phyloP scores from a whole-genome alignment of 2,888 invertebrate genomes.

The Galeruca laticollis region DNA sequence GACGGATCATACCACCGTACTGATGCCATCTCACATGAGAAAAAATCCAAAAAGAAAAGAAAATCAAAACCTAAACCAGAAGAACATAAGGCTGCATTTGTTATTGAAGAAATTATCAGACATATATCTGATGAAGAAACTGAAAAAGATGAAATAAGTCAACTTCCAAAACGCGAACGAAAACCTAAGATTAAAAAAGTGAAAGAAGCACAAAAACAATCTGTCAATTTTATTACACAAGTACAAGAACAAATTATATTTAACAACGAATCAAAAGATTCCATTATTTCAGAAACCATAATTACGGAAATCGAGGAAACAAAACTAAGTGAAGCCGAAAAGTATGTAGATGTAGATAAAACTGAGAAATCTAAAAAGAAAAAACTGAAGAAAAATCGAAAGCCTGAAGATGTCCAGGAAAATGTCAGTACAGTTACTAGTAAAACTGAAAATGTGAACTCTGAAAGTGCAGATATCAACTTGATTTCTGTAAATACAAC shows the following conservation, averaged over 20 bases:
- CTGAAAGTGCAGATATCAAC: neutral
- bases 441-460: neutral
- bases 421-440: neutral
- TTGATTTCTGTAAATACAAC: neutral
- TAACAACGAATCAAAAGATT: neutral
- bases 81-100: slow-evolving; percentile 45
- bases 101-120: slow-evolving; percentile 47
- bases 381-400: slow-evolving; percentile 17
- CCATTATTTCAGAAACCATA: neutral
- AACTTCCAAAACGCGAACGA: slow-evolving; percentile 45
- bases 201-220: slow-evolving; percentile 13
- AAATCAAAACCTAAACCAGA: slow-evolving; percentile 46
- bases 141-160: slow-evolving; percentile 17
- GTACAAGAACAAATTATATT: neutral
- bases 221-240: slow-evolving; percentile 2
- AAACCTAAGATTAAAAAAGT: slow-evolving; percentile 41
- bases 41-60: slow-evolving; percentile 50
- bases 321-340: no score
- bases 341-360: slow-evolving; percentile 12
- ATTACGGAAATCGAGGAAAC: neutral
- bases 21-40: slow-evolving; percentile 26
- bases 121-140: slow-evolving; percentile 44
- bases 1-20: neutral
- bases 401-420: neutral
- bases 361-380: slow-evolving; percentile 44